Conservation (phyloP, 37 sponge, comb jelly and placozoan species). For the Theonella swinhoei region DNA sequence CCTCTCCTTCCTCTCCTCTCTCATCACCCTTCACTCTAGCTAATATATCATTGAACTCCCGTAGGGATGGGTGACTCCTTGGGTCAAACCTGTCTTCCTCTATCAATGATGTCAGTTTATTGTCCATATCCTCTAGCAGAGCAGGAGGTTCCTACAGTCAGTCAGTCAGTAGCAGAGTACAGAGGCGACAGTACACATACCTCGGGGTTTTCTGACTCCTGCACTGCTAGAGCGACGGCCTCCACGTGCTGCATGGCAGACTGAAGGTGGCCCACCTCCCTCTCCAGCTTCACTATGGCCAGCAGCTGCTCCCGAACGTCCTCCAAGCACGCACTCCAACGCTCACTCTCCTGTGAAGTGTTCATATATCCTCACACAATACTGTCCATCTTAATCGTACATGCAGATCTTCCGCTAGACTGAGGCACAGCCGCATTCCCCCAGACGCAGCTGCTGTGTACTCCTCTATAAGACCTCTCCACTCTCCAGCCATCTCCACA, state of each 20-base stretch:
- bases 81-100: conserved; percentile 5
- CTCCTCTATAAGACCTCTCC: background rate
- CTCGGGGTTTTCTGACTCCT: background rate
- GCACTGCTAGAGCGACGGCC: background rate
- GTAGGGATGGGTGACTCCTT: background rate
- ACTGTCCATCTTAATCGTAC: too few relatives aligned
- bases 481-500: background rate
- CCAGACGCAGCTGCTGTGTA: background rate
- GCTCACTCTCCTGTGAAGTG: background rate
- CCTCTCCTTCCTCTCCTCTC: background rate
- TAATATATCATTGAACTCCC: conserved; percentile 7
- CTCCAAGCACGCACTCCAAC: background rate
- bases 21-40: background rate
- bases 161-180: background rate
- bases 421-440: background rate
- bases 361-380: too few relatives aligned
- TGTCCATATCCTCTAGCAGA: conserved; percentile 9
- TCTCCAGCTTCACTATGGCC: conserved; percentile 9
- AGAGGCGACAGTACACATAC: background rate
- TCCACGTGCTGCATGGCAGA: conserved; percentile 2
- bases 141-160: conserved; percentile 14
- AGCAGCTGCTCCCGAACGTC: background rate
- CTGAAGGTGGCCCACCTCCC: background rate
- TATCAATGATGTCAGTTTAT: background rate
- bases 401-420: background rate